These are phyloP conservation scores for Platycnemis pennipes DNA, from an alignment of 2,888 invertebrate species.

Conservation along the genomic window DNA sequence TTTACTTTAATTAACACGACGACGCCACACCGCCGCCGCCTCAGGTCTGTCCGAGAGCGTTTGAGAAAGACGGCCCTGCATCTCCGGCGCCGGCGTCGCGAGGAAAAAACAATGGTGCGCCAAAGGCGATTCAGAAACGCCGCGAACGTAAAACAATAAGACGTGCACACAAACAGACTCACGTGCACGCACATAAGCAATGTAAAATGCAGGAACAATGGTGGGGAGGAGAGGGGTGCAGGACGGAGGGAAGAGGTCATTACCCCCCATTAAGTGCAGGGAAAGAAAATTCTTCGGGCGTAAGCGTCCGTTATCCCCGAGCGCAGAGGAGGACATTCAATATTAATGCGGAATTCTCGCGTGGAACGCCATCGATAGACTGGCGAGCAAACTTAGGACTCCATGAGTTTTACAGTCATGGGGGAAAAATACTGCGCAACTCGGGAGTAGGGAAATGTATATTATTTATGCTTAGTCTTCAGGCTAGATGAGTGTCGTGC, in stretches of 20 bases:
- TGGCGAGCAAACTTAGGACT: too few relatives aligned
- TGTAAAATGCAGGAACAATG: background rate
- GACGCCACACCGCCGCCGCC: background rate
- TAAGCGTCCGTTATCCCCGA: background rate
- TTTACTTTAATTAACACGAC: background rate
- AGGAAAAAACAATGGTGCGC: background rate
- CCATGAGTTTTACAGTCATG: too few relatives aligned
- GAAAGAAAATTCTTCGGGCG: background rate
- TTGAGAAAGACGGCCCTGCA: background rate
- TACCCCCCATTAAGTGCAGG: background rate
- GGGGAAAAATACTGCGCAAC: too few relatives aligned
- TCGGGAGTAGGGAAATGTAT: too few relatives aligned
- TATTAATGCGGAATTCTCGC: background rate
- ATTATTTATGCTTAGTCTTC: too few relatives aligned
- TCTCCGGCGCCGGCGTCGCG: background rate
- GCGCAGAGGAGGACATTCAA: background rate
- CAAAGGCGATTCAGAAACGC: background rate
- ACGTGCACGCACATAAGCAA: background rate
- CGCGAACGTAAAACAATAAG: background rate
- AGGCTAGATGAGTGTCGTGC: too few relatives aligned
- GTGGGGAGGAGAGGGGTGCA: background rate
- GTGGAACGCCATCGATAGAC: background rate
- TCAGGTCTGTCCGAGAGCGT: background rate
- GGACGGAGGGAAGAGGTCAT: background rate
- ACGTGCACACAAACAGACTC: background rate